Base-by-base conservation (phyloP, 2,888 invertebrate genomes). In the Sipunculus nudus region DNA sequence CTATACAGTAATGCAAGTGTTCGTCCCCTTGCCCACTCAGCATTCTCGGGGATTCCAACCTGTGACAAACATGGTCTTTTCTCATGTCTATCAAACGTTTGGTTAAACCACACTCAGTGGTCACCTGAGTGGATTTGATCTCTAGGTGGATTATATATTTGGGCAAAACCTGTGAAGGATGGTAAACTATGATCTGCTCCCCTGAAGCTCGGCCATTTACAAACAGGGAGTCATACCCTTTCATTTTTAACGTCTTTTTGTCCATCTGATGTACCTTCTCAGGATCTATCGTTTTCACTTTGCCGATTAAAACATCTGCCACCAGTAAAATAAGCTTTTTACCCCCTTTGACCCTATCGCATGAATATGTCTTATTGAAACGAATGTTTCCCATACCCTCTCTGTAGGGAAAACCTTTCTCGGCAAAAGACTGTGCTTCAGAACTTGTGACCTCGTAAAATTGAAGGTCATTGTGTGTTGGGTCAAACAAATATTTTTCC, bases 261-360 rank as follows among this genome's bases (percentile, higher is more conserved):
- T 21, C 5, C 0, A 29, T 59, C 54, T 52, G 58, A 31, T 58
- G 39, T 13, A n/a, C 39, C 0, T 10, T 13, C n/a, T 57, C 46
- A n/a, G n/a, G 21, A 2, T 4, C 39, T 26, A 52, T 53, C 1
- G 59, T 59, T 16, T 38, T 19, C 13, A 43, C 21, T 31, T 43
- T 63, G 13, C 63, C 65, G 1, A 65, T 50, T 3, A 63, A 52
- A 10, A 65, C 65, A 16, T 63, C 63, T 47, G 62, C 62, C 25
- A 63, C 28, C 1, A 65, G 56, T 1, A n/a, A n/a, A n/a, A n/a
- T n/a, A n/a, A n/a, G n/a, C n/a, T n/a, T n/a, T n/a, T n/a, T n/a
- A n/a, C n/a, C n/a, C n/a, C n/a, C n/a, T n/a, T n/a, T n/a, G n/a
- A n/a, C n/a, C n/a, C n/a, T n/a, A n/a, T n/a, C n/a, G n/a, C n/a